Evolutionary conservation across 37 sponge, comb jelly and placozoan species (phyloP), one percentile per base, ranked within the genome.

Genomic region (Petrosia ficiformis): DNA sequence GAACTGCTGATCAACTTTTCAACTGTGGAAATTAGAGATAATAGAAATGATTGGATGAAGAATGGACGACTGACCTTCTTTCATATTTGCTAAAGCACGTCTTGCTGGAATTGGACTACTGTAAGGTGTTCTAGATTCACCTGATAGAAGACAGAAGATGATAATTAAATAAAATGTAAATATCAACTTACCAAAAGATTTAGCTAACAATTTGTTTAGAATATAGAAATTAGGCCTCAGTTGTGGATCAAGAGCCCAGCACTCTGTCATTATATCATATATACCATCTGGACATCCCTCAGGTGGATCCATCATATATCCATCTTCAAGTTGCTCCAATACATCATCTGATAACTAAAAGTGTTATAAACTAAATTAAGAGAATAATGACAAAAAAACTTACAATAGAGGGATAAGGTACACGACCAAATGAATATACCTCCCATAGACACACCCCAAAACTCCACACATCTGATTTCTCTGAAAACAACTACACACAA

Each of bases 381-480:
- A 48, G 54, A 19, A 19, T 48, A 19, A 16, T 48, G 54, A 48
- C 54, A 26, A 11, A 36, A 57, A 14, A n/a, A 72, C 95, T 73
- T 56, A 94, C 95, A 33, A 95, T 84, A n/a, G 88, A 79, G 6
- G 95, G 95, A 71, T 90, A 95, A 22, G 95, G 95, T 1, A 77
- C 82, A 35, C 95, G 58, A 10, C 95, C 95, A 42, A 73, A 95
- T 0, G 95, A 95, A 70, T 80, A 95, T 4, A 90, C 57, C 71
- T 95, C 95, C 95, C 95, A 95, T 10, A 95, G 86, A 0, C 89
- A 59, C 4, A 95, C 65, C 14, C 92, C 95, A 83, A 79, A 95
- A 43, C 95, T 95, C 95, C 95, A 95, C 1, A 95, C 95, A 63
- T 95, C 95, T 39, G 85, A 84, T 44, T 87, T 90, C 44, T 61